Base-by-base conservation (phyloP, 2,797 vertebrate species). In the Anguilla anguilla region DNA sequence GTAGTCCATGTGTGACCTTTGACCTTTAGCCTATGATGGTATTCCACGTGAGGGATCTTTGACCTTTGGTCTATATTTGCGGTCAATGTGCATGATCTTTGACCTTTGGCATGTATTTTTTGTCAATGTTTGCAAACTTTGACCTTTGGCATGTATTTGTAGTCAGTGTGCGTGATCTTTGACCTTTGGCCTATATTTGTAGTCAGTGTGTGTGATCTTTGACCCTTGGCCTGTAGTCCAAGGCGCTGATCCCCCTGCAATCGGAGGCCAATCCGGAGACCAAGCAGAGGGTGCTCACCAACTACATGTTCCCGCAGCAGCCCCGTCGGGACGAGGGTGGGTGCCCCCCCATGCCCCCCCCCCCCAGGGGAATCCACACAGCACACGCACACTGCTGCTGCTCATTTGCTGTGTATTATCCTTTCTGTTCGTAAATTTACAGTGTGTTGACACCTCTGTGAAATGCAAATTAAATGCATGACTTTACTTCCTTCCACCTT, bases 291-390 rank as follows among this genome's bases (percentile, higher is more conserved):
- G 99, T 99, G 55, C 93, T 99, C 93, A 99, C 99, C 91, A 99
- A 99, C 96, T 99, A 99, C 95, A 99, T 99, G 99, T 99, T 99
- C 95, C 99, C 99, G 57, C 99, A 99, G 95, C 99, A 99, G 89
- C 98, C 99, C 15, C 97, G 99, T 85, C 96, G 98, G 0, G 99
- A 99, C 55, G 99, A 99, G 96, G 99, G 99, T 99, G 96, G 25
- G 87, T 31, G 46, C 79, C 19, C 19, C 39, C 74, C 28, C 6
- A 43, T 7, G 11, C 6, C 51, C 6, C 51, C 51, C 10, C 6
- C 51, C 51, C 11, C 51, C 51, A 51, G 3, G 39, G 39, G 39
- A 43, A 43, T 43, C 39, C 51, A 53, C 51, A 53, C 51, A 53
- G 6, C 51, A 53, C 51, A 53, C 51, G 1, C 51, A 53, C 51